Conservation (phyloP, 2,113 vertebrate species). For the Gymnobelideus leadbeateri region DNA sequence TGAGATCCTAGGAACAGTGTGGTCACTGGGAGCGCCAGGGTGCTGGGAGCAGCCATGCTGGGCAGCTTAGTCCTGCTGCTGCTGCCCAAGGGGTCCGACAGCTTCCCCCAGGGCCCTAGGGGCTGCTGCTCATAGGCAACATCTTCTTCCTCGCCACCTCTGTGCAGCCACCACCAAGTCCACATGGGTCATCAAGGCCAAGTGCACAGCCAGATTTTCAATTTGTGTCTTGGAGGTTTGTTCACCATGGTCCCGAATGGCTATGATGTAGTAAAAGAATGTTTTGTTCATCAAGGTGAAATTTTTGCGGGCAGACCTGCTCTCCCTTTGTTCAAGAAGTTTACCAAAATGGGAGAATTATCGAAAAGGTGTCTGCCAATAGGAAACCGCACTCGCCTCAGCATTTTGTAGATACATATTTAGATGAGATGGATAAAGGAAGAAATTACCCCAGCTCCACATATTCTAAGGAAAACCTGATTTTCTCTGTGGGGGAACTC, state of each 20-base stretch:
- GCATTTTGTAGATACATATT: slow-evolving; percentile 96
- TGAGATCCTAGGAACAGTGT: no score
- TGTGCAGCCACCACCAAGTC: no score
- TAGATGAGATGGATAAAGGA: slow-evolving; percentile 94
- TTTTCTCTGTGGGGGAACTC: slow-evolving; percentile 98
- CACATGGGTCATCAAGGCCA: no score
- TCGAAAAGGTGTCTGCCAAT: slow-evolving; percentile 89
- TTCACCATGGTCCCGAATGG: slow-evolving; percentile 95
- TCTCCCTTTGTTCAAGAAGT: slow-evolving; percentile 95
- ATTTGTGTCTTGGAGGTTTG: slow-evolving; percentile 96
- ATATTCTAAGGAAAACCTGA: slow-evolving; percentile 94
- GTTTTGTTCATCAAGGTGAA: slow-evolving; percentile 94
- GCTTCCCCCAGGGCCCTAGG: no score
- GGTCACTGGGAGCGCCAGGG: no score
- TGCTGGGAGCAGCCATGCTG: no score
- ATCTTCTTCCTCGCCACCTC: no score
- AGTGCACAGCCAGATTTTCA: slow-evolving; percentile 90
- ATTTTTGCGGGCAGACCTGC: slow-evolving; percentile 96
- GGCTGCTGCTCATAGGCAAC: no score
- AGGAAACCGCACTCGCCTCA: slow-evolving; percentile 91
- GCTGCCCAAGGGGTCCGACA: no score
- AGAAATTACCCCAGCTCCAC: slow-evolving; percentile 87
- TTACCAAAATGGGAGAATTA: slow-evolving; percentile 98
- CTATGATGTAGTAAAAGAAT: slow-evolving; percentile 95
- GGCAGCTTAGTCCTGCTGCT: no score